These are phyloP conservation scores for Anolis carolinensis DNA, from an alignment of 2,113 vertebrate genomes.

Conservation along the genomic window DNA sequence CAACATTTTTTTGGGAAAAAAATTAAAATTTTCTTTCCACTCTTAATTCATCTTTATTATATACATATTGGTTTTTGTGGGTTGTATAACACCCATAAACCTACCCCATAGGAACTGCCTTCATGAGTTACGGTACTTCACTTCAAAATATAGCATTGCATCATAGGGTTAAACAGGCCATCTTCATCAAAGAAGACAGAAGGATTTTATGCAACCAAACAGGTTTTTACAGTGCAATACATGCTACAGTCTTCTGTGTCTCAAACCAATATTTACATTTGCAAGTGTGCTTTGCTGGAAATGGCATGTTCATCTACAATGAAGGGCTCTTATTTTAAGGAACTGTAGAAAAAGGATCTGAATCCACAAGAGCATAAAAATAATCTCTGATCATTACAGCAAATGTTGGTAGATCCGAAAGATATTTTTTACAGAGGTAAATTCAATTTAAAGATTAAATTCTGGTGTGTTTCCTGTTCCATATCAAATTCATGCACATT, in stretches of 20 bases:
- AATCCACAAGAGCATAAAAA: neutral
- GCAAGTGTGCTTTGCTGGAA: neutral
- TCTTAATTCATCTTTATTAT: no score
- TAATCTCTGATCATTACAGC: neutral
- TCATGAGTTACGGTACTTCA: no score
- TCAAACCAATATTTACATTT: neutral
- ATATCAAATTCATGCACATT: neutral
- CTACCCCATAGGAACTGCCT: no score
- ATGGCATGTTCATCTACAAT: neutral
- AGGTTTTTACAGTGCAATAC: neutral
- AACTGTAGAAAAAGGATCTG: neutral
- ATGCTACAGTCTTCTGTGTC: neutral
- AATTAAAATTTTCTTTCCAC: no score
- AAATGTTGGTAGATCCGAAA: neutral
- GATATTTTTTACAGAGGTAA: neutral
- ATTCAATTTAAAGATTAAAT: neutral
- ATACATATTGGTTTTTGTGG: no score
- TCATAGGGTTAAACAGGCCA: no score
- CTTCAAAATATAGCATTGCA: no score
- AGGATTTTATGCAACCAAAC: neutral
- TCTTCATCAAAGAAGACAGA: no score
- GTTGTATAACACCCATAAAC: no score
- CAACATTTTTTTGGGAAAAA: no score
- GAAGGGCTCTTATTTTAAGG: neutral
- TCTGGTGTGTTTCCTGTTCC: neutral